Evolutionary conservation across 37 sponge, comb jelly and placozoan species (phyloP).

Genomic region (Ephydatia muelleri): DNA sequence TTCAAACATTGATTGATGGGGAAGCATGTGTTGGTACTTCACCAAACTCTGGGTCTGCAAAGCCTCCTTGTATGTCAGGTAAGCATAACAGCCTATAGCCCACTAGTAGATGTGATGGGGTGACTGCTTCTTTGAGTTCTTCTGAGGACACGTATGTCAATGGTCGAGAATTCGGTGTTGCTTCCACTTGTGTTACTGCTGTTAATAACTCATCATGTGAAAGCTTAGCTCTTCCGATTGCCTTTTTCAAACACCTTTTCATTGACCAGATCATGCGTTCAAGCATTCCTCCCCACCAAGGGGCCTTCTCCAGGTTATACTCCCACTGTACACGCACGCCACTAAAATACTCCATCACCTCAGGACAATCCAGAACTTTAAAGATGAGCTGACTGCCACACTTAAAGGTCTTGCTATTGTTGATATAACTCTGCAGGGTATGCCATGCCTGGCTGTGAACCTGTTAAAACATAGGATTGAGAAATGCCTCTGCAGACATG

Average conservation of each 20-base stretch:
- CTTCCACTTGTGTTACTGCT: conserved; percentile 24
- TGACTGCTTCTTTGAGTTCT: conserved; percentile 20
- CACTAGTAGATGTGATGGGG: conserved; percentile 39
- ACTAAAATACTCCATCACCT: neutral
- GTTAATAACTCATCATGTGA: conserved; percentile 30
- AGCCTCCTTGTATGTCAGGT: conserved; percentile 11
- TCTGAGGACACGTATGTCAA: conserved; percentile 33
- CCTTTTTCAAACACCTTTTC: conserved; percentile 28
- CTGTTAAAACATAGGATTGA: conserved; percentile 27
- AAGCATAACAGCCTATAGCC: conserved; percentile 21
- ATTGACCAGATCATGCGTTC: conserved; percentile 35
- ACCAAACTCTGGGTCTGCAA: conserved; percentile 19
- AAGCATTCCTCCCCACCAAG: conserved; percentile 35
- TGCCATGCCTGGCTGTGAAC: conserved; percentile 27
- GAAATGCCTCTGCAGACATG: conserved; percentile 11
- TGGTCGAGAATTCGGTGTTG: conserved; percentile 34
- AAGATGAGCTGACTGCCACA: neutral
- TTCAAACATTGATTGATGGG: conserved; percentile 1
- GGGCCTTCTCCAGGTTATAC: conserved; percentile 19
- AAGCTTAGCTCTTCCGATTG: conserved; percentile 6
- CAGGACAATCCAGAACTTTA: neutral
- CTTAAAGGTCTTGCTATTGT: conserved; percentile 34
- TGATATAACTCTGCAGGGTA: conserved; percentile 17
- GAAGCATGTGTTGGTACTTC: neutral
- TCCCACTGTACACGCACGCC: conserved; percentile 5